These are phyloP conservation scores for Psophia crepitans DNA, from an alignment of 2,113 vertebrate genomes.

Conservation along the genomic window DNA sequence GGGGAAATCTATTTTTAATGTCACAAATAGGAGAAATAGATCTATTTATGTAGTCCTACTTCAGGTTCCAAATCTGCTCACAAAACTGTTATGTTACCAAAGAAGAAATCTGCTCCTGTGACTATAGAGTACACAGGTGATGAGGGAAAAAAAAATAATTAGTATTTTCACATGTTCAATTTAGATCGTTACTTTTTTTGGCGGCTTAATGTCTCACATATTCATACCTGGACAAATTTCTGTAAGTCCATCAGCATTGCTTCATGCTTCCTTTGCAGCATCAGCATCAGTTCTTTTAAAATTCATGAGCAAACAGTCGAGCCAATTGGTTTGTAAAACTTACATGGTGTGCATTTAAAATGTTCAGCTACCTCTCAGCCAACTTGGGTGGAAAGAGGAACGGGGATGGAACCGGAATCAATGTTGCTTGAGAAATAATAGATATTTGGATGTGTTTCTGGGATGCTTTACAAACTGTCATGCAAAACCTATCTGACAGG, in stretches of 20 bases:
- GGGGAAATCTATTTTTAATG: constrained; percentile 47
- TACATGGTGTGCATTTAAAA: background rate
- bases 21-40: background rate
- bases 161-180: background rate
- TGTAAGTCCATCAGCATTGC: background rate
- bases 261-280: background rate
- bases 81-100: background rate
- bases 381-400: background rate
- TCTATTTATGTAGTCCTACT: background rate
- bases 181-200: background rate
- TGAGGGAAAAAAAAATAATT: background rate
- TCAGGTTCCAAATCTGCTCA: background rate
- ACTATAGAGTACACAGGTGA: background rate
- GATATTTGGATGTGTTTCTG: background rate
- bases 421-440: background rate
- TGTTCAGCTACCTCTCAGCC: background rate
- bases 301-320: background rate
- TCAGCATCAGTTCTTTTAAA: background rate
- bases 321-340: background rate
- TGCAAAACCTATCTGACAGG: background rate
- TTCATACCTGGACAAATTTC: background rate
- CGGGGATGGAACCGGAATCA: background rate
- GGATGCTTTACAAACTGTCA: background rate
- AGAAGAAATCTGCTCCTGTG: background rate
- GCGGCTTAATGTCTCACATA: background rate